Conservation (phyloP, 2,888 invertebrate genomes). For the Diogma glabrata region DNA sequence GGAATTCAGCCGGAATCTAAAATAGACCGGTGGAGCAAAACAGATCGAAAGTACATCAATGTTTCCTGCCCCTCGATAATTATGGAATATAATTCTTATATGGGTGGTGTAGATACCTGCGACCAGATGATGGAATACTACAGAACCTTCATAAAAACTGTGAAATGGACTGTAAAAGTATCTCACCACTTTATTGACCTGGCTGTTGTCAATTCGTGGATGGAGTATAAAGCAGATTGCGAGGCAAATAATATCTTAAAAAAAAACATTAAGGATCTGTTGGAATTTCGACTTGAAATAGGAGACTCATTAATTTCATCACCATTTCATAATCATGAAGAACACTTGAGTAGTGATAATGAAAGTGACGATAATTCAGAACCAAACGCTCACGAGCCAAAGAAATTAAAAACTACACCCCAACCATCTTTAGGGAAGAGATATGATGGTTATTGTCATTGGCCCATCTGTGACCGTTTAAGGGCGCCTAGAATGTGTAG, state of each 20-base stretch:
- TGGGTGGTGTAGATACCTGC: slow-evolving; percentile 9
- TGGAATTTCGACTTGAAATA: neutral
- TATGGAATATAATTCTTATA: neutral
- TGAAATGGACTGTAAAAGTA: neutral
- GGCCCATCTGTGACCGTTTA: neutral
- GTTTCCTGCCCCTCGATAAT: neutral
- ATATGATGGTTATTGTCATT: neutral
- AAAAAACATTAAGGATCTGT: neutral
- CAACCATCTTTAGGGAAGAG: too few species aligned
- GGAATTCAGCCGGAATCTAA: neutral
- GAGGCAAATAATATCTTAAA: neutral
- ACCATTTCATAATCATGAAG: too few species aligned
- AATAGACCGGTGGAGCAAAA: neutral
- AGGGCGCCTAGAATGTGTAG: neutral
- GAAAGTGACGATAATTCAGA: neutral
- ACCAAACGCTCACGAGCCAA: neutral
- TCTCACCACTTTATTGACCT: neutral
- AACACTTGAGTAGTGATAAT: neutral
- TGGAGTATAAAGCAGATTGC: neutral
- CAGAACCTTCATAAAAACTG: neutral
- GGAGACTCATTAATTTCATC: too few species aligned
- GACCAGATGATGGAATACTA: neutral
- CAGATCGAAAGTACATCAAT: neutral
- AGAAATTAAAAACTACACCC: too few species aligned
- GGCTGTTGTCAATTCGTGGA: neutral